Evolutionary conservation across 2,797 vertebrate species (phyloP).

Genomic region (Crocidura indochinensis): DNA sequence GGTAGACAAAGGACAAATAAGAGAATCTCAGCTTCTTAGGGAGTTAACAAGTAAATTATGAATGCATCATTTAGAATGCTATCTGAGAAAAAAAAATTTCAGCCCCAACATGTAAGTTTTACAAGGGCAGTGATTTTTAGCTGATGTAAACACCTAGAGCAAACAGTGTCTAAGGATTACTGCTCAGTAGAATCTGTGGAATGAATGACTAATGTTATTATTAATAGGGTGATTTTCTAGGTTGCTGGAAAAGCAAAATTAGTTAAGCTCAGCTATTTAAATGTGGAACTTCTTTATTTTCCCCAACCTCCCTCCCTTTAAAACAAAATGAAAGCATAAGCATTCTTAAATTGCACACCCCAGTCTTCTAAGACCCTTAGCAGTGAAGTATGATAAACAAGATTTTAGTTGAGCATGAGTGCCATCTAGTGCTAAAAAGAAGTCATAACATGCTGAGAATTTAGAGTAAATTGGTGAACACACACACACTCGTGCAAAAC

Average conservation of each 20-base stretch:
- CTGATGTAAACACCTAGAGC: slow-evolving; percentile 6
- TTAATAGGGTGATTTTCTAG: slow-evolving; percentile 29
- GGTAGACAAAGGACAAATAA: slow-evolving; percentile 9
- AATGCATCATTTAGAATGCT: background rate
- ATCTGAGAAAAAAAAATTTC: background rate
- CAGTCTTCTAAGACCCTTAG: slow-evolving; percentile 11
- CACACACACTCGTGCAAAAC: no score
- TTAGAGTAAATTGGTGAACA: background rate
- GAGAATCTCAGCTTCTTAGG: slow-evolving; percentile 20
- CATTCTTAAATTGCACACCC: slow-evolving; percentile 46
- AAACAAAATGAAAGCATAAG: slow-evolving; percentile 63
- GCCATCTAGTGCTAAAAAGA: slow-evolving; percentile 73
- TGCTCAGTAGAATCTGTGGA: slow-evolving; percentile 18
- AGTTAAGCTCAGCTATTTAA: slow-evolving; percentile 57
- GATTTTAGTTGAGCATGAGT: slow-evolving; percentile 66
- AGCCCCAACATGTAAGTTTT: slow-evolving; percentile 29
- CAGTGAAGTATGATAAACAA: background rate
- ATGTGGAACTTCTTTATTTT: slow-evolving; percentile 38
- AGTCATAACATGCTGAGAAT: slow-evolving; percentile 61
- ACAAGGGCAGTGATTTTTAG: background rate
- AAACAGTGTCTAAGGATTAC: slow-evolving; percentile 9
- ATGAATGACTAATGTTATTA: background rate
- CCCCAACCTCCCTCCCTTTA: background rate
- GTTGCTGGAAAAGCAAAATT: slow-evolving; percentile 37
- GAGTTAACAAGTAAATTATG: background rate